Evolutionary conservation across 2,888 invertebrate species (phyloP), one percentile per base, ranked within the genome.

Genomic region (Taphrorychus bicolor): DNA sequence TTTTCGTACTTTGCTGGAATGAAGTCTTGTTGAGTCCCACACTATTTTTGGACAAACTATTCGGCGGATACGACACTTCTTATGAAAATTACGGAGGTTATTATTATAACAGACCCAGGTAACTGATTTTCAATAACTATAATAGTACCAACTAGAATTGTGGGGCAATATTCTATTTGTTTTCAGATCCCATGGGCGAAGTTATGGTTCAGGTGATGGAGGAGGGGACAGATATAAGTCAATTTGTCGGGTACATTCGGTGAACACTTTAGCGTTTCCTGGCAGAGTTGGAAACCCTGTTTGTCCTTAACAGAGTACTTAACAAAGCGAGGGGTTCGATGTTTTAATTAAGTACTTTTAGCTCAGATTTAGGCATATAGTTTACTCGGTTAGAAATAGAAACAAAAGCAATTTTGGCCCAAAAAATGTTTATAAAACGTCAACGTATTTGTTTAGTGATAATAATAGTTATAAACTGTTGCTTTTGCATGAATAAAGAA

Each of bases 211-310:
- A n/a, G 19, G 22, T 23, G 52, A 60, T 5, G 60, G 41, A 18
- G 69, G 42, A 14, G 86, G 82, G 14, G 86, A 87, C 73, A 85
- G 89, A 1, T 92, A 87, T 81, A 88, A 87, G 76, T 87, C 89
- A 57, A 88, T 92, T 71, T 92, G 92, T 77, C 84, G 88, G 63
- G 87, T 91, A 5, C 86, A 90, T 71, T 87, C 87, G 74, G 82
- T 86, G 0, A 85, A 88, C 78, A 83, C 85, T 18, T 85, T 86
- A 71, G 87, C 85, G 1, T 85, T 87, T 82, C 85, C 90, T 74
- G 82, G 86, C 66, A 69, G 64, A 49, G 69, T 77, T 1, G 76
- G 75, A 22, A 75, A 75, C 57, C 77, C 76, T 7, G 73, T 78
- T 3, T 78, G 77, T 57, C 75, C 76, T 4, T 77, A 76, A 66